Conservation (phyloP, 2,888 invertebrate species). For the Oligia fasciuncula region DNA sequence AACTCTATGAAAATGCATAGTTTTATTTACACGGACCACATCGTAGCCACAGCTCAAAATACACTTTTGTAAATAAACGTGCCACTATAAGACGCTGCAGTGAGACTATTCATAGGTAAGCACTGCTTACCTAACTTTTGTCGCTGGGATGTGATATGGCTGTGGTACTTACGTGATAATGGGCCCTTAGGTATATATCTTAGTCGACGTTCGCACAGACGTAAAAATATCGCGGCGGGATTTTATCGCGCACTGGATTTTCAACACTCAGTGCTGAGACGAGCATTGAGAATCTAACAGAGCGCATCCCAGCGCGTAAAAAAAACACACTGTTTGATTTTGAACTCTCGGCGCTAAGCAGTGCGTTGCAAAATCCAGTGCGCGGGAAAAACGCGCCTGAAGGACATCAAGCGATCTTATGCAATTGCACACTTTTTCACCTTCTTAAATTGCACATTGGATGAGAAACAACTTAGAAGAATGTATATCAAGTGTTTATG, state of each 20-base stretch:
- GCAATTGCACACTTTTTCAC: background rate
- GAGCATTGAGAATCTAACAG: too few relatives aligned
- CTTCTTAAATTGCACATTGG: background rate
- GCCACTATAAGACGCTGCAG: background rate
- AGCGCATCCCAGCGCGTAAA: too few relatives aligned
- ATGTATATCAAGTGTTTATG: background rate
- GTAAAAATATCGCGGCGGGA: too few relatives aligned
- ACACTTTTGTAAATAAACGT: background rate
- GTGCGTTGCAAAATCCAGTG: too few relatives aligned
- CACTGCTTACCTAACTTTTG: background rate
- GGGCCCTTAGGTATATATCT: background rate
- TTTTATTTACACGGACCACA: background rate
- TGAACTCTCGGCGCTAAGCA: too few relatives aligned
- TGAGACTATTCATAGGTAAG: background rate
- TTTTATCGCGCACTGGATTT: too few relatives aligned
- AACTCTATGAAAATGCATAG: background rate
- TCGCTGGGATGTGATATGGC: background rate
- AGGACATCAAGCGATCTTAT: background rate
- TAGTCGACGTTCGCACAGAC: too few relatives aligned
- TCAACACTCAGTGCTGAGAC: too few relatives aligned
- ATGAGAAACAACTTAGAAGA: background rate
- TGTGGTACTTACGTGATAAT: background rate
- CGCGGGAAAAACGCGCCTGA: background rate
- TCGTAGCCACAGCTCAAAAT: background rate
- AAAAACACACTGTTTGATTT: too few relatives aligned